Evolutionary conservation across 30 jellyfish, hydroid and myxozoan genomes (phyloP).

Genomic region (Turritopsis dohrnii): DNA sequence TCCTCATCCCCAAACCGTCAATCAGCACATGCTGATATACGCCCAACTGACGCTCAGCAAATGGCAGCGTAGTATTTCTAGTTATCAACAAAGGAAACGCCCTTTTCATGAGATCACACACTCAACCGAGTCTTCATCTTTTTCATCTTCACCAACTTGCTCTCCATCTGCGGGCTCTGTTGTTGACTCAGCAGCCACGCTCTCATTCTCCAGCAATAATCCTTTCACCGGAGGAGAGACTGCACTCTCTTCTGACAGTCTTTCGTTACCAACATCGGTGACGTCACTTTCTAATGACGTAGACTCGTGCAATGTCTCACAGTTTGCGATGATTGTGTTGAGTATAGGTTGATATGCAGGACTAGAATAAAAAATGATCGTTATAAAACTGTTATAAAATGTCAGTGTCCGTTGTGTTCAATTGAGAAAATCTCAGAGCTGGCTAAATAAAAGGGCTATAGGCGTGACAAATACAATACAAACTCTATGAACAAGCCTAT

Average conservation of each 20-base stretch:
- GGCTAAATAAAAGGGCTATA: too few species aligned
- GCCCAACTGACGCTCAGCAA: too few species aligned
- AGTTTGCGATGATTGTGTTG: constrained; percentile 43
- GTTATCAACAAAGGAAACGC: too few species aligned
- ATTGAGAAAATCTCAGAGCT: too few species aligned
- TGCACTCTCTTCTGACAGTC: not conserved
- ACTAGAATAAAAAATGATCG: constrained; percentile 31
- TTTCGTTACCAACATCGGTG: not conserved
- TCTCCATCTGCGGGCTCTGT: not conserved
- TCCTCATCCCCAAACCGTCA: too few species aligned
- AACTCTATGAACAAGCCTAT: too few species aligned
- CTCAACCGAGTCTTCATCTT: not conserved
- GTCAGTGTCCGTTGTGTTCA: too few species aligned
- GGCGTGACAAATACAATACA: too few species aligned
- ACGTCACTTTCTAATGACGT: constrained; percentile 26
- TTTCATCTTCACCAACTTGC: not conserved
- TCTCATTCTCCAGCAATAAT: not conserved
- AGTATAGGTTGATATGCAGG: constrained; percentile 57
- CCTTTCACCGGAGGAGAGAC: not conserved
- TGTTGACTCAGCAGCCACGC: not conserved
- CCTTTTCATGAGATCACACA: not conserved
- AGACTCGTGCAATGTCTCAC: constrained; percentile 50
- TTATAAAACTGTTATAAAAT: too few species aligned
- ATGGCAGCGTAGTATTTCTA: too few species aligned
- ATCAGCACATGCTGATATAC: too few species aligned